Conservation (phyloP, 2,888 invertebrate species). For the Rhabditoides inermis region DNA sequence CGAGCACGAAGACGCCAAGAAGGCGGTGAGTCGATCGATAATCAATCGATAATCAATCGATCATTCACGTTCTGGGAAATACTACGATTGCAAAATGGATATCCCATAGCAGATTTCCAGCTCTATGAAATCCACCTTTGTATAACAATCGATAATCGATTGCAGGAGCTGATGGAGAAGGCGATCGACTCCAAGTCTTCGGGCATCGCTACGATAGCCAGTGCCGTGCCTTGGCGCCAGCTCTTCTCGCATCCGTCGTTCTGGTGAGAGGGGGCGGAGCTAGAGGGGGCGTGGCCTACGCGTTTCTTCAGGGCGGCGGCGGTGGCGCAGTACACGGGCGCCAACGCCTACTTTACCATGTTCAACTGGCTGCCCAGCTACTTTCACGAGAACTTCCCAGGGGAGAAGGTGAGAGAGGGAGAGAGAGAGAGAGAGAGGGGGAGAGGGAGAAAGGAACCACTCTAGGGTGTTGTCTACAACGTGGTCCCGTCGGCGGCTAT, state of each 20-base stretch:
- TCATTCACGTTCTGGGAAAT: too few relatives aligned
- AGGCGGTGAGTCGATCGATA: too few relatives aligned
- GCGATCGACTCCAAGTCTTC: too few relatives aligned
- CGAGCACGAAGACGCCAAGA: too few relatives aligned
- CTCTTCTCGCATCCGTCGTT: slow-evolving; percentile 62
- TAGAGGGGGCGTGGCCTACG: too few relatives aligned
- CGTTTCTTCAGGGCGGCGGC: slow-evolving; percentile 62
- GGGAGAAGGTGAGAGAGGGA: slow-evolving; percentile 56
- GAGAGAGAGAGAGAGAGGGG: not conserved
- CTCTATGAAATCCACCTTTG: too few relatives aligned
- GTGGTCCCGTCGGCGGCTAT: slow-evolving; percentile 67
- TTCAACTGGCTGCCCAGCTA: slow-evolving; percentile 69
- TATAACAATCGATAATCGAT: too few relatives aligned
- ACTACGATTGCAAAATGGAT: too few relatives aligned
- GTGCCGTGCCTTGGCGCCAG: slow-evolving; percentile 62
- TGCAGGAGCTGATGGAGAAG: too few relatives aligned
- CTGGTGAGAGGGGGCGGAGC: slow-evolving; percentile 57
- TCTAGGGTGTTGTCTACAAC: slow-evolving; percentile 66
- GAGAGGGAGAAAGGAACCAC: not conserved
- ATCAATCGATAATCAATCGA: too few relatives aligned
- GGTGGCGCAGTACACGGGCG: slow-evolving; percentile 66
- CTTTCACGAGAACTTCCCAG: slow-evolving; percentile 66
- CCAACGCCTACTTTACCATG: slow-evolving; percentile 67
- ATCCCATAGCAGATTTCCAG: too few relatives aligned
- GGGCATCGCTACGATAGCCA: not conserved